These are phyloP conservation scores for Propsilocerus akamusi DNA, from an alignment of 1,140 invertebrate species.

Conservation along the genomic window DNA sequence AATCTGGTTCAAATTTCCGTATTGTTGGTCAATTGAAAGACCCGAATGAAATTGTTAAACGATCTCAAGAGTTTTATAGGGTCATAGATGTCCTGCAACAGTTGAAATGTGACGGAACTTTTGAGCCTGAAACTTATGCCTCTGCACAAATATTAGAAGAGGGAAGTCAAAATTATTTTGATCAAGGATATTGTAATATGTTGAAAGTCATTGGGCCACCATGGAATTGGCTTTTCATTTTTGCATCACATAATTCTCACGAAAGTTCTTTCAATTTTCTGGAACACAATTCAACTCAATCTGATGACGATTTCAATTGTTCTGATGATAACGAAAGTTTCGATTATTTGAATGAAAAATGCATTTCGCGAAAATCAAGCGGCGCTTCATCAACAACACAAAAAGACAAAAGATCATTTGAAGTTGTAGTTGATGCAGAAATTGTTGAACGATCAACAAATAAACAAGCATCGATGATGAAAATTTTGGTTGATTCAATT, in stretches of 20 bases:
- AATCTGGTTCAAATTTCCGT: too few relatives aligned
- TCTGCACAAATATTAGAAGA: neutral
- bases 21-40: neutral
- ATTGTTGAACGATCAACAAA: neutral
- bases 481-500: neutral
- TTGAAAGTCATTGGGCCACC: conserved; percentile 5
- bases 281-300: conserved; percentile 3
- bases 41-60: neutral
- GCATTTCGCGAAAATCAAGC: neutral
- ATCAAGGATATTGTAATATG: neutral
- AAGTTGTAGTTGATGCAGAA: neutral
- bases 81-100: neutral
- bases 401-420: neutral
- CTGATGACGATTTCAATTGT: neutral
- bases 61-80: neutral
- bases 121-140: neutral
- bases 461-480: neutral
- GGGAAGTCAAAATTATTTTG: neutral
- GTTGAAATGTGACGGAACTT: neutral
- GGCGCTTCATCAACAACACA: neutral
- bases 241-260: neutral
- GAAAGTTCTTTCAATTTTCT: conserved; percentile 7
- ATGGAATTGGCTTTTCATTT: conserved; percentile 7
- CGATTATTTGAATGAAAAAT: neutral
- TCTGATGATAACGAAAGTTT: conserved; percentile 5